Conservation (phyloP, 2,113 vertebrate genomes). For the Arvicanthis niloticus region DNA sequence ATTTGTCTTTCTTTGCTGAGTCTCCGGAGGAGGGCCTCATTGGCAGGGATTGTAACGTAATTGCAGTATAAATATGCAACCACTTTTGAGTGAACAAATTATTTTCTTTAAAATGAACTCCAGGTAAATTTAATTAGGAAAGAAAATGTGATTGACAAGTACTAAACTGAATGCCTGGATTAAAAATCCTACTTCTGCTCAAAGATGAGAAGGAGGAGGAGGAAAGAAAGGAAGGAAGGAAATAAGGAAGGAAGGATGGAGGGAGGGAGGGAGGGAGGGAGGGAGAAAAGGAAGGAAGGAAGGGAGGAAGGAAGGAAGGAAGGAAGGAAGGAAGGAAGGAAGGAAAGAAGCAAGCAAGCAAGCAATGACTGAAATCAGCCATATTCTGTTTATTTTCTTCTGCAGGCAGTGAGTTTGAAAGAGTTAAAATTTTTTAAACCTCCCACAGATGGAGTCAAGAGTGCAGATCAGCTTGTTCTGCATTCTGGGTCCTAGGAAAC, state of each 20-base stretch:
- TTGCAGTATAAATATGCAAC: conserved; percentile 72
- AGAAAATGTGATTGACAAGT: conserved; percentile 72
- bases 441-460: too few species aligned
- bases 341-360: conserved; percentile 9
- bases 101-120: conserved; percentile 76
- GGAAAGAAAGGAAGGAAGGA: rapidly evolving
- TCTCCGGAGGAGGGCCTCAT: conserved; percentile 4
- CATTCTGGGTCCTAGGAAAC: too few species aligned
- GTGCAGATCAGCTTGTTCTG: too few species aligned
- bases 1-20: conserved; percentile 68
- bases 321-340: too few species aligned
- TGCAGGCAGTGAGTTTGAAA: not conserved
- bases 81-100: conserved; percentile 66
- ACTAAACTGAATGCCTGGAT: conserved; percentile 65
- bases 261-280: not conserved
- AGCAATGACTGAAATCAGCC: not conserved
- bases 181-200: conserved; percentile 48
- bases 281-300: too few species aligned
- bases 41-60: conserved; percentile 73
- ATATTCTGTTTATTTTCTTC: conserved; percentile 44
- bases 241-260: too few species aligned
- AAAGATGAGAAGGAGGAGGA: not conserved
- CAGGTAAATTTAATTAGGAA: conserved; percentile 81
- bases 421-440: too few species aligned
- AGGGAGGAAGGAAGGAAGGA: too few species aligned